phyloP scores from a whole-genome alignment of 1,140 invertebrate species.

The Sarcophaga peregrina region DNA sequence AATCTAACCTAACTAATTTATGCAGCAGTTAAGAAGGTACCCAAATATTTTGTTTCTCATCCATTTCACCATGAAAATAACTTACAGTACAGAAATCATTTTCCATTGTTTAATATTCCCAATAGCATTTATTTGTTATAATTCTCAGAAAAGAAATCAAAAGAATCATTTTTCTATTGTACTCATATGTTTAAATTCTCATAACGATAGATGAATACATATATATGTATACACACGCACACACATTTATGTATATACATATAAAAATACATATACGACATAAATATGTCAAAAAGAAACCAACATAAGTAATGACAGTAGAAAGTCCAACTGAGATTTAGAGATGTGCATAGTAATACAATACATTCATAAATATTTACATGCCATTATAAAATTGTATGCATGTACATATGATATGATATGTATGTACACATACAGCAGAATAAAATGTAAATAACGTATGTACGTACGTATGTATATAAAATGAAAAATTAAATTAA shows the following conservation, averaged over 20 bases:
- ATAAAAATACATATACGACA: neutral
- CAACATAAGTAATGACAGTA: neutral
- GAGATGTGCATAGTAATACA: conserved; percentile 4
- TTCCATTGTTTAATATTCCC: neutral
- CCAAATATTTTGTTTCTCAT: too few species aligned
- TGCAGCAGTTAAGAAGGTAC: too few species aligned
- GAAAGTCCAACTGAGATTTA: neutral
- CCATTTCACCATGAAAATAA: too few species aligned
- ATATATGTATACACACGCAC: too few species aligned
- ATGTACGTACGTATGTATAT: neutral
- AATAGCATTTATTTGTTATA: neutral
- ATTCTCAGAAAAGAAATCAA: neutral
- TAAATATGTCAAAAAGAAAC: neutral
- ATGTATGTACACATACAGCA: neutral
- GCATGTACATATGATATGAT: neutral
- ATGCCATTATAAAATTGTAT: too few species aligned
- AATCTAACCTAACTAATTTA: too few species aligned
- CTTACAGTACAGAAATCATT: too few species aligned
- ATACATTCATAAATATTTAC: neutral
- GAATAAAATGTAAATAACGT: too few species aligned
- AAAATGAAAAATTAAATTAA: neutral
- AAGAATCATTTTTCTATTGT: neutral
- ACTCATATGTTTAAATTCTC: neutral
- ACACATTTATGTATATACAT: neutral
- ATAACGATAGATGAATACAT: neutral